phyloP scores from a whole-genome alignment of 2,797 vertebrate genomes.

The Acestrorhynchus altus region DNA sequence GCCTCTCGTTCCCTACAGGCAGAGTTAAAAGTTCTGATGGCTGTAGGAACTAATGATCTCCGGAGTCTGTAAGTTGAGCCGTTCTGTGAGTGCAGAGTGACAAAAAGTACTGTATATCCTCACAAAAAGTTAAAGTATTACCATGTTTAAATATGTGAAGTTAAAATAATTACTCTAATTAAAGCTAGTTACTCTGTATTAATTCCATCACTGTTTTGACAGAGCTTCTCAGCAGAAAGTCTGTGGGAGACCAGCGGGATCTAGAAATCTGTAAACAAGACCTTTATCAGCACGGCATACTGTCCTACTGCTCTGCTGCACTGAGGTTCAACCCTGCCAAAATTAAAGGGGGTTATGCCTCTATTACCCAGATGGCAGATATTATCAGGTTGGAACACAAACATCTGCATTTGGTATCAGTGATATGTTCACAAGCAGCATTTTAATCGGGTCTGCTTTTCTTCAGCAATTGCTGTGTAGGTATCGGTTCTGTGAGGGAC shows the following conservation, averaged over 20 bases:
- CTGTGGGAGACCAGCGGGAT: slow-evolving; percentile 51
- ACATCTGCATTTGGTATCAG: background rate
- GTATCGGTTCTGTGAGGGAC: slow-evolving; percentile 79
- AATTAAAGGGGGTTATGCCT: slow-evolving; percentile 51
- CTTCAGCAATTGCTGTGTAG: slow-evolving; percentile 88
- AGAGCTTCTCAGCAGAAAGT: slow-evolving; percentile 54
- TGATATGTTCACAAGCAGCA: background rate
- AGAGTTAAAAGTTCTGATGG: too few species aligned
- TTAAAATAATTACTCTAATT: too few species aligned
- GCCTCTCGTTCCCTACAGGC: too few species aligned
- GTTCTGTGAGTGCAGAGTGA: too few species aligned
- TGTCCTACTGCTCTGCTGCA: slow-evolving; percentile 58
- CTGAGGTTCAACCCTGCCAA: slow-evolving; percentile 56
- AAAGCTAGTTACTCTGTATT: background rate
- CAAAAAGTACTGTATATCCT: too few species aligned
- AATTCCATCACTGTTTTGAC: background rate
- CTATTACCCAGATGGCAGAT: slow-evolving; percentile 61
- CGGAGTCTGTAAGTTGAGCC: too few species aligned
- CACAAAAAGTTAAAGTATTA: too few species aligned
- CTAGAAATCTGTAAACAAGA: slow-evolving; percentile 57
- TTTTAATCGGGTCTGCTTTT: background rate
- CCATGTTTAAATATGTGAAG: too few species aligned
- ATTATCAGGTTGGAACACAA: slow-evolving; percentile 57
- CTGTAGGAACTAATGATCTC: too few species aligned
- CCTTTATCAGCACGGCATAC: slow-evolving; percentile 52